These are phyloP conservation scores for Ceratina calcarata DNA, from an alignment of 1,140 invertebrate genomes.

Conservation along the genomic window DNA sequence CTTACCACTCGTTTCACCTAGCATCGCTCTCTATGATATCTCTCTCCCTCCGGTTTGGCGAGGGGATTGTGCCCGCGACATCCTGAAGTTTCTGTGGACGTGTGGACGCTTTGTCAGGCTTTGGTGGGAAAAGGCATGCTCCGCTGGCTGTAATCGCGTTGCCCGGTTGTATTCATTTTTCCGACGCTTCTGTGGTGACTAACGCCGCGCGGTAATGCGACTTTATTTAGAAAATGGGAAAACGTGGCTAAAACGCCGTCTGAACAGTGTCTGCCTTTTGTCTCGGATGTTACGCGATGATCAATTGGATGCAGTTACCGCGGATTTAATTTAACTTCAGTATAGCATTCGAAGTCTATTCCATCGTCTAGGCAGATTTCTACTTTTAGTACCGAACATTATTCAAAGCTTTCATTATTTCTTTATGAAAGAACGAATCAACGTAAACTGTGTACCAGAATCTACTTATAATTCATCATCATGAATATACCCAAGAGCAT, in stretches of 20 bases:
- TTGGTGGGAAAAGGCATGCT: constrained; percentile 14
- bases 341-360: too few relatives aligned
- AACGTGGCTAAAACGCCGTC: not conserved
- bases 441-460: too few relatives aligned
- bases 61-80: constrained; percentile 6
- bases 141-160: constrained; percentile 9
- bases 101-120: constrained; percentile 27
- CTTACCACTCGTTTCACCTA: not conserved
- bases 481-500: too few relatives aligned
- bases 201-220: not conserved
- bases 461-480: too few relatives aligned
- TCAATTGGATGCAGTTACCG: constrained; percentile 1
- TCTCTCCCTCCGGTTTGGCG: not conserved
- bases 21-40: not conserved
- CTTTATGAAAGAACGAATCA: too few relatives aligned
- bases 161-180: constrained; percentile 21
- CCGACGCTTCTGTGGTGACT: not conserved
- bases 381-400: too few relatives aligned
- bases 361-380: too few relatives aligned
- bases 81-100: constrained; percentile 28
- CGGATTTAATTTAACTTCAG: too few relatives aligned
- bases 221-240: constrained; percentile 26
- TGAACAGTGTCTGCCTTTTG: not conserved
- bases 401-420: too few relatives aligned
- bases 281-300: not conserved